A percentile compares a stretch with the other conserved stretches of the same genome.
Conservation (phyloP, 2,888 invertebrate genomes). For the Carcina quercana region DNA sequence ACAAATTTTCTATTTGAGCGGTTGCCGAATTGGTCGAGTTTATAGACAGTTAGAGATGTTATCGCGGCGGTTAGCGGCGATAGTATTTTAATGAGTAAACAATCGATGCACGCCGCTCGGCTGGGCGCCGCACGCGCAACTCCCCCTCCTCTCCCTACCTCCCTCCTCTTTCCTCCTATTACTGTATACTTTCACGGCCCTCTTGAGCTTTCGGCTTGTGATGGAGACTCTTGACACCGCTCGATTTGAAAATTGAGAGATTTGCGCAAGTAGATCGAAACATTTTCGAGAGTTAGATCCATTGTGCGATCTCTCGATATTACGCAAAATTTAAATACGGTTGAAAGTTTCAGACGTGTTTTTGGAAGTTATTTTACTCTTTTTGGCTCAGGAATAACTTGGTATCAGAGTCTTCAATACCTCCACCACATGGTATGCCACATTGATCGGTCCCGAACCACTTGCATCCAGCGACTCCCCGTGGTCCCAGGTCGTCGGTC, state of each 20-base stretch:
- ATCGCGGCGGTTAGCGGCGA: constrained; percentile 58
- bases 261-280: constrained; percentile 9
- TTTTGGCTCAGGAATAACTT: no score
- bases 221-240: constrained; percentile 16
- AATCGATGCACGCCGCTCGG: constrained; percentile 71
- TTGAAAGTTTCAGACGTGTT: no score
- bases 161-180: constrained; percentile 10
- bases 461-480: no score
- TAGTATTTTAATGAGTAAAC: constrained; percentile 74
- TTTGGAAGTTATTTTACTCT: no score
- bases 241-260: constrained; percentile 13
- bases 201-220: constrained; percentile 7
- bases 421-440: no score
- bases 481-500: no score
- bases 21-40: constrained; percentile 21
- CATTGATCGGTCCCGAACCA: no score
- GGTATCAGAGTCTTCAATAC: no score
- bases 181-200: constrained; percentile 25
- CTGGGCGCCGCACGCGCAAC: constrained; percentile 63
- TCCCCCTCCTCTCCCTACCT: constrained; percentile 15
- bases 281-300: no score
- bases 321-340: no score
- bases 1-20: constrained; percentile 39
- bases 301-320: no score
- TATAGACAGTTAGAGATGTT: constrained; percentile 67